Evolutionary conservation across 1,140 invertebrate species (phyloP).

Genomic region (Nasonia giraulti): DNA sequence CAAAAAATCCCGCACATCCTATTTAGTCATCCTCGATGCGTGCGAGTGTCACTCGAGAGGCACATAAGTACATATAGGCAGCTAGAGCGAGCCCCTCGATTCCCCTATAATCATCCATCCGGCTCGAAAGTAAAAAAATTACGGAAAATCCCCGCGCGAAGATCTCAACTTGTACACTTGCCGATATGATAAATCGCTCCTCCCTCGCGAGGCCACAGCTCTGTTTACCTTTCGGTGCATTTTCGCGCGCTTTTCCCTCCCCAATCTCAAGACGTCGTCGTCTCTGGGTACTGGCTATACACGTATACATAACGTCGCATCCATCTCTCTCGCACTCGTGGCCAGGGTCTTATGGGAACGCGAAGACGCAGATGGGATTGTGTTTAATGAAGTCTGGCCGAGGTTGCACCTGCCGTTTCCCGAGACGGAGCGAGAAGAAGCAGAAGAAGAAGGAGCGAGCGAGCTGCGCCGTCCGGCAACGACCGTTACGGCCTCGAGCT

Average conservation of each 20-base stretch:
- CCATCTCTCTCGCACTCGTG: neutral
- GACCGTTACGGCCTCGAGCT: conserved; percentile 66
- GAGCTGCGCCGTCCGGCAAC: neutral
- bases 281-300: too few relatives aligned
- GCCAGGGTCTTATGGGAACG: conserved; percentile 28
- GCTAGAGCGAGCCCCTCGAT: too few relatives aligned
- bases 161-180: neutral
- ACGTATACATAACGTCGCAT: neutral
- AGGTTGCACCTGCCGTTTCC: conserved; percentile 68
- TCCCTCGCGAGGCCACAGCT: neutral
- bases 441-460: neutral
- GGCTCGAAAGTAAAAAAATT: neutral
- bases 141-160: neutral
- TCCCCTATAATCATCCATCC: too few relatives aligned
- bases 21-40: too few relatives aligned
- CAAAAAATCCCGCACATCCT: too few relatives aligned
- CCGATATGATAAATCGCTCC: neutral
- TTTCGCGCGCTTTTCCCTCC: conserved; percentile 7
- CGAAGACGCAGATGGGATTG: conserved; percentile 66
- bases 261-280: conserved; percentile 11
- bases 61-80: neutral
- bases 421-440: conserved; percentile 32
- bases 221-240: neutral
- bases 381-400: conserved; percentile 69
- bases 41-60: too few relatives aligned